Evolutionary conservation across 1,140 invertebrate genomes (phyloP).

Genomic region (Dysdera silvatica): DNA sequence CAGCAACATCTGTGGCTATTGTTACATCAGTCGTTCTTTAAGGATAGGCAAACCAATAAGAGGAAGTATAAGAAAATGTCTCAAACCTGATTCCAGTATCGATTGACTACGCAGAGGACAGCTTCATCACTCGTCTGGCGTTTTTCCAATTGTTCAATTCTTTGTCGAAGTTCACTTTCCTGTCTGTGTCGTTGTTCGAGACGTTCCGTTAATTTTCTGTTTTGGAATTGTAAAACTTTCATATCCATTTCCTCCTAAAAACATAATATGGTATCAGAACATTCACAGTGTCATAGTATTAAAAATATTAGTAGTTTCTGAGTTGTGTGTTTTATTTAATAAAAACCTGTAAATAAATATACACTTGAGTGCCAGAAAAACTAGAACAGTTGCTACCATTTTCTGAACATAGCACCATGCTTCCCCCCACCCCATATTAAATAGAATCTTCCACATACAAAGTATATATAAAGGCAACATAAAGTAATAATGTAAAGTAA

Average conservation of each 20-base stretch:
- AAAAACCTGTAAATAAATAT: not conserved
- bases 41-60: no score
- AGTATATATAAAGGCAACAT: no score
- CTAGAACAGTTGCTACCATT: no score
- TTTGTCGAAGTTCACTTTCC: constrained; percentile 77
- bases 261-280: constrained; percentile 16
- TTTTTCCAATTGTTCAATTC: constrained; percentile 95
- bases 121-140: constrained; percentile 95
- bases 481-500: no score
- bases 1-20: no score
- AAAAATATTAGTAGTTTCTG: no score
- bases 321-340: no score
- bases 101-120: constrained; percentile 92
- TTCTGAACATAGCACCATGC: no score
- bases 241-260: constrained; percentile 94
- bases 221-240: constrained; percentile 93
- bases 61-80: no score
- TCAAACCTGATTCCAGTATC: constrained; percentile 85
- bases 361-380: not conserved
- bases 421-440: no score
- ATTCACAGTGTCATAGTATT: not conserved
- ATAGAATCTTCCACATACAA: no score
- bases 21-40: no score
- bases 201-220: constrained; percentile 84
- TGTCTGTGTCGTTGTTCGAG: constrained; percentile 80